Conservation (phyloP, 2,888 invertebrate species). For the Itoplectis maculator region DNA sequence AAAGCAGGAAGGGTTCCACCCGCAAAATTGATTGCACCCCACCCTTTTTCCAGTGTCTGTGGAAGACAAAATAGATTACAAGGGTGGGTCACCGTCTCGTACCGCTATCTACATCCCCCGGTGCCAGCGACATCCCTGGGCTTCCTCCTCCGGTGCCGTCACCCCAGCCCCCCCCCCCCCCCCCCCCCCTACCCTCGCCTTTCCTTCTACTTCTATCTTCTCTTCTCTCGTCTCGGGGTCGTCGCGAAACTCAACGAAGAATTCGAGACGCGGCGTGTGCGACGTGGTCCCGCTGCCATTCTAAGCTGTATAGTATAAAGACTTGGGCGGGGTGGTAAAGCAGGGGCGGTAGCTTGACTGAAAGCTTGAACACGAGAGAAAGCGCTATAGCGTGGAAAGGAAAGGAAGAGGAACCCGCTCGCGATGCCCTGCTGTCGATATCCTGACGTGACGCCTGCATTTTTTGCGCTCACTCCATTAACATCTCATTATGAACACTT, state of each 20-base stretch:
- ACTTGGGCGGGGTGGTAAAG: slow-evolving; percentile 40
- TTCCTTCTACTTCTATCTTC: slow-evolving; percentile 60
- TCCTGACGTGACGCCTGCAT: slow-evolving; percentile 80
- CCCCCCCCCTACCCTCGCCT: too few relatives aligned
- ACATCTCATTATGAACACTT: slow-evolving; percentile 84
- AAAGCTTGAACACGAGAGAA: slow-evolving; percentile 47
- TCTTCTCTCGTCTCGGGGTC: slow-evolving; percentile 29
- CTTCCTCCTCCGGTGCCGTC: slow-evolving; percentile 24
- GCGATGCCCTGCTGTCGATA: slow-evolving; percentile 79
- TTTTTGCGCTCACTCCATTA: slow-evolving; percentile 83
- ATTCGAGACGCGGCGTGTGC: slow-evolving; percentile 55
- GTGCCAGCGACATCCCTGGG: slow-evolving; percentile 57
- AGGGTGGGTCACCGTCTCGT: slow-evolving; percentile 63
- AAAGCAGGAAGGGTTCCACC: slow-evolving; percentile 47
- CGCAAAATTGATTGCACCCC: slow-evolving; percentile 64
- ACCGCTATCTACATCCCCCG: slow-evolving; percentile 66
- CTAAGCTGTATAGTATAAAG: slow-evolving; percentile 24
- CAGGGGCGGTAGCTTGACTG: slow-evolving; percentile 49
- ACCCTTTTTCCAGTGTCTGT: slow-evolving; percentile 71
- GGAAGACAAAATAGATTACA: slow-evolving; percentile 80
- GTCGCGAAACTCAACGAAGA: slow-evolving; percentile 49
- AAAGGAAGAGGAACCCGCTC: slow-evolving; percentile 64
- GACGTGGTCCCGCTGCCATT: slow-evolving; percentile 56
- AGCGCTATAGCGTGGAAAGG: slow-evolving; percentile 47
- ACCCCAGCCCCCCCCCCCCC: slow-evolving; percentile 53